Percentiles rank a stretch among this genome's conserved stretches.
Evolutionary conservation across 2,113 vertebrate genomes (phyloP).

Genomic region (Colinus virginianus): DNA sequence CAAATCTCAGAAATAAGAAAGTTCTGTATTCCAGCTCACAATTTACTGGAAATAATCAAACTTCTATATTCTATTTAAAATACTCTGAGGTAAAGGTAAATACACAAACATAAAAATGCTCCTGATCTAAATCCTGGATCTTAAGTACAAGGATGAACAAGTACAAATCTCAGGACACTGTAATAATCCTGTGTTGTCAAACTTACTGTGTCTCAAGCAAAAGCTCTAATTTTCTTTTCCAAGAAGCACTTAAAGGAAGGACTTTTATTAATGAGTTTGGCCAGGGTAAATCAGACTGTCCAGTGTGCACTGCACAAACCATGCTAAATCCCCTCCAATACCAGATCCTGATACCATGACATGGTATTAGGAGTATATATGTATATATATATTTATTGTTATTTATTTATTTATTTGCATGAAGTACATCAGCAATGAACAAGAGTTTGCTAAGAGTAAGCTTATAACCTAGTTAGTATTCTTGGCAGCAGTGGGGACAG

Average conservation of each 20-base stretch:
- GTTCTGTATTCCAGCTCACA: background rate
- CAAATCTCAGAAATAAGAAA: background rate
- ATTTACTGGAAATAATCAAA: background rate
- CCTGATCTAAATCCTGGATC: background rate
- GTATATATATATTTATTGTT: background rate
- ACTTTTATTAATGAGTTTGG: background rate
- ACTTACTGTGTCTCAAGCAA: background rate
- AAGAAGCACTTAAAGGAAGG: background rate
- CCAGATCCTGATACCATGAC: background rate
- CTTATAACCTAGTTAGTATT: background rate
- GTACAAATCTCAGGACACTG: background rate
- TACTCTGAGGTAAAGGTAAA: background rate
- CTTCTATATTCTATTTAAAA: background rate
- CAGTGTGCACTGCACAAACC: rapidly evolving
- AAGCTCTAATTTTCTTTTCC: background rate
- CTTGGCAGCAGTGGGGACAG: background rate
- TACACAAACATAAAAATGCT: background rate
- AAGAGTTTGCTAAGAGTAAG: rapidly evolving
- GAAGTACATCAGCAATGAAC: background rate
- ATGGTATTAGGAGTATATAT: background rate
- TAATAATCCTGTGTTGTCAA: background rate
- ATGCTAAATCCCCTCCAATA: background rate
- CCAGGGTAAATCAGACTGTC: background rate
- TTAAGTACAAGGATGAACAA: background rate
- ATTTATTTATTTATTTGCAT: background rate